phyloP scores from a whole-genome alignment of 2,113 vertebrate species.

The Hepsetus odoe region DNA sequence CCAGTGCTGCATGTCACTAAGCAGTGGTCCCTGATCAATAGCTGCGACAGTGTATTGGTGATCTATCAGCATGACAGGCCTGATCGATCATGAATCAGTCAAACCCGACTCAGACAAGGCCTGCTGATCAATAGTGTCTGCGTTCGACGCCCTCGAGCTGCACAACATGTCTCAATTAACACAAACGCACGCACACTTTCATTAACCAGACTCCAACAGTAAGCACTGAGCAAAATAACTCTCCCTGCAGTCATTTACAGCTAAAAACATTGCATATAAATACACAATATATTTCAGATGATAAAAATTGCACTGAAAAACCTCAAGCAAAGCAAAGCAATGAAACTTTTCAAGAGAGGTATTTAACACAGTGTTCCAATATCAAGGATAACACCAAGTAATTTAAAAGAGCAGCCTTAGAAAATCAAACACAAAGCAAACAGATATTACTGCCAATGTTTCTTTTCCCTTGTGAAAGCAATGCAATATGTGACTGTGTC shows the following conservation, averaged over 20 bases:
- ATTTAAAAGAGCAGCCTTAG: too few relatives aligned
- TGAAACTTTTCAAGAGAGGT: neutral
- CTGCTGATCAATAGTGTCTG: constrained; percentile 54
- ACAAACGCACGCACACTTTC: constrained; percentile 25
- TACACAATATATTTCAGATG: neutral
- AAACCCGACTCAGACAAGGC: constrained; percentile 55
- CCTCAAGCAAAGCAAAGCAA: neutral
- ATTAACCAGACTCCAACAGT: constrained; percentile 26
- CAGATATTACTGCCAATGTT: too few relatives aligned
- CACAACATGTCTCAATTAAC: constrained; percentile 57
- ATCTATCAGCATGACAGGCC: constrained; percentile 71
- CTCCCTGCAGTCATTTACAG: neutral
- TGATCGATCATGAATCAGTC: constrained; percentile 69
- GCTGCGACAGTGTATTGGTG: constrained; percentile 58
- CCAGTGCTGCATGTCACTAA: constrained; percentile 56
- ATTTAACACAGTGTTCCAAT: neutral
- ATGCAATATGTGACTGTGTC: too few relatives aligned
- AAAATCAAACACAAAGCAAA: too few relatives aligned
- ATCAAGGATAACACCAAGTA: too few relatives aligned
- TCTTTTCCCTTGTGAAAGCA: too few relatives aligned
- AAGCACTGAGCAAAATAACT: neutral
- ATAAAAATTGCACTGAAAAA: neutral
- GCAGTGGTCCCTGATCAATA: constrained; percentile 65
- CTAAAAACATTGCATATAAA: neutral
- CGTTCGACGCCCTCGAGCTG: constrained; percentile 41